Conservation (phyloP, 2,888 invertebrate species). For the Aspidapion aeneum region DNA sequence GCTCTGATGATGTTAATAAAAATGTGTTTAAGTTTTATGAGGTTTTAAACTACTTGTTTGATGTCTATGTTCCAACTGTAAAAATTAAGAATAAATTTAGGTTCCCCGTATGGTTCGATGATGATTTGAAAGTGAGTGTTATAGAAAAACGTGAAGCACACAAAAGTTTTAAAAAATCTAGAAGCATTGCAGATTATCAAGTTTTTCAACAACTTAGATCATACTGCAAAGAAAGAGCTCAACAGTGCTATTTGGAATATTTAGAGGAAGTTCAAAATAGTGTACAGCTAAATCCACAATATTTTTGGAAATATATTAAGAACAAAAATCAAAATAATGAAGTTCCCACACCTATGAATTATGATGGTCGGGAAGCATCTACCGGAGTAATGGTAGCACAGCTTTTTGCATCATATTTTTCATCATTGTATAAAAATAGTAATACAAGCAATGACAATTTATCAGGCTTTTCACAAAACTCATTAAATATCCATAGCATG, state of each 20-base stretch:
- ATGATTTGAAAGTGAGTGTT: background rate
- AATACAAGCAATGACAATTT: background rate
- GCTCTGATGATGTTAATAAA: background rate
- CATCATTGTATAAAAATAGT: background rate
- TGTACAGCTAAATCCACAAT: background rate
- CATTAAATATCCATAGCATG: background rate
- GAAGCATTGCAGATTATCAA: background rate
- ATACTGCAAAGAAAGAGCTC: background rate
- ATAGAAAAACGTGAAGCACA: background rate
- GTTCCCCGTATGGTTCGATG: background rate
- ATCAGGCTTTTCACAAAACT: background rate
- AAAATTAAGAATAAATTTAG: background rate
- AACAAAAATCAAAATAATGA: background rate
- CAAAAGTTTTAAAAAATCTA: background rate
- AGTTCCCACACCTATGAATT: background rate
- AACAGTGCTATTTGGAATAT: background rate
- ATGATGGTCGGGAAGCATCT: background rate
- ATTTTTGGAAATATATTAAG: background rate
- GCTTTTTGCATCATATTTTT: background rate
- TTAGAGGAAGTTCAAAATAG: background rate
- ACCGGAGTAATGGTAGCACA: background rate
- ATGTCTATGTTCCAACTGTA: background rate
- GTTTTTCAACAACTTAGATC: background rate
- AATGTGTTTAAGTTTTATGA: background rate
- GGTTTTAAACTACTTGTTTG: background rate